These are phyloP conservation scores for Andinoacara biseriatus DNA, from an alignment of 2,113 vertebrate species.

Conservation along the genomic window DNA sequence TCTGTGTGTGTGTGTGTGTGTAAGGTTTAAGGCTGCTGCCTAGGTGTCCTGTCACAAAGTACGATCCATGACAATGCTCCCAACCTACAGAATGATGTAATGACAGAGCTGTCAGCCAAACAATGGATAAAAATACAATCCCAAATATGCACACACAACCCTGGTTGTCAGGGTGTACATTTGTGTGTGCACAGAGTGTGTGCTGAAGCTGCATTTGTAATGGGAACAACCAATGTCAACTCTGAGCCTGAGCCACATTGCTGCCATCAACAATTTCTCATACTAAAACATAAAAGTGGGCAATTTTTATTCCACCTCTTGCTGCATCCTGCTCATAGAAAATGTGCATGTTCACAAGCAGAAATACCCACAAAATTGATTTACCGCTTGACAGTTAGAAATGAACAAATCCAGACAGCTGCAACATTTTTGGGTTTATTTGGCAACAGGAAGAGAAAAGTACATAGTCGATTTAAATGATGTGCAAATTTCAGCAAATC, in stretches of 20 bases:
- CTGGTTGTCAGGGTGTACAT: not conserved
- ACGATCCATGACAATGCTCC: conserved; percentile 5
- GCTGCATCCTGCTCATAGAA: not conserved
- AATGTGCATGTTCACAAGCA: not conserved
- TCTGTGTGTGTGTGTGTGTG: not conserved
- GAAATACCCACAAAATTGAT: not conserved
- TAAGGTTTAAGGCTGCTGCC: not conserved
- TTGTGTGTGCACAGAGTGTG: not conserved
- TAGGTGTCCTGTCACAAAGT: conserved; percentile 4
- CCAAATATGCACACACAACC: not conserved
- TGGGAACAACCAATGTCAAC: conserved; percentile 15
- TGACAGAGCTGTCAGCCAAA: conserved; percentile 20
- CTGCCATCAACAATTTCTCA: conserved; percentile 15
- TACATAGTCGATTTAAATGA: not conserved
- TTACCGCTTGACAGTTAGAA: not conserved
- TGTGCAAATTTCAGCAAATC: not conserved
- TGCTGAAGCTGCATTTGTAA: conserved; percentile 12
- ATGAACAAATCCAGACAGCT: conserved; percentile 13
- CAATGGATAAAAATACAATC: conserved; percentile 24
- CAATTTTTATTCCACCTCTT: conserved; percentile 4
- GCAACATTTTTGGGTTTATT: conserved; percentile 3
- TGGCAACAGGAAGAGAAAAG: not conserved
- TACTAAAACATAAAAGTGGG: conserved; percentile 8
- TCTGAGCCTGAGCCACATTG: conserved; percentile 1
- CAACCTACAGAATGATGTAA: not conserved